phyloP scores from a whole-genome alignment of 2,113 vertebrate species.

The Anhinga anhinga region DNA sequence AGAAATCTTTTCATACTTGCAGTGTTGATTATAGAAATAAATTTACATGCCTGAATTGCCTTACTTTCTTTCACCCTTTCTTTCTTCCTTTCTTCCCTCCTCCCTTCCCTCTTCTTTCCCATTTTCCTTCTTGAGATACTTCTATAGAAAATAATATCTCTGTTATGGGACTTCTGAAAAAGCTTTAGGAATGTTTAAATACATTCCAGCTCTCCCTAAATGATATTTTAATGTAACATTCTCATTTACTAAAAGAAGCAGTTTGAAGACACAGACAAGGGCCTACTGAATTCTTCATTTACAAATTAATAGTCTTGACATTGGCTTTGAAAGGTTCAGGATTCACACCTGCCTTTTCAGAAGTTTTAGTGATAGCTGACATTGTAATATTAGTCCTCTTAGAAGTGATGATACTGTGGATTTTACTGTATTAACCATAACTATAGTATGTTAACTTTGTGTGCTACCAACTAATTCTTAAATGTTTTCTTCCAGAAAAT shows the following conservation, averaged over 20 bases:
- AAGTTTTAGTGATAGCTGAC: not conserved
- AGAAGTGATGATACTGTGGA: not conserved
- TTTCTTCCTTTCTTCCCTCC: not conserved
- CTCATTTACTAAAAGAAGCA: not conserved
- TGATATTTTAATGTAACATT: not conserved
- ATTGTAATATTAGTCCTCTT: not conserved
- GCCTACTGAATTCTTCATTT: not conserved
- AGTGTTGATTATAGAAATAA: not conserved
- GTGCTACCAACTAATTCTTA: not conserved
- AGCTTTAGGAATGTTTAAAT: not conserved
- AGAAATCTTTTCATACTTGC: not conserved
- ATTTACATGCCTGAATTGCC: not conserved
- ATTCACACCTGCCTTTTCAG: not conserved
- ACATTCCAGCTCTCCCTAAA: not conserved
- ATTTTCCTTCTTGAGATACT: not conserved
- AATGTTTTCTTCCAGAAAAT: not conserved
- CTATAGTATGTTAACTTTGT: not conserved
- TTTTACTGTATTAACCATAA: not conserved
- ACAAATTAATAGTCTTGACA: not conserved
- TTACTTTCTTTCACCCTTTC: not conserved
- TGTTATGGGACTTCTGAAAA: not conserved
- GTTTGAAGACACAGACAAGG: not conserved
- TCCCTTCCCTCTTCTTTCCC: not conserved
- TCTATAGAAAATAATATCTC: not conserved
- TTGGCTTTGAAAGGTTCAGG: not conserved